phyloP scores from a whole-genome alignment of 2,888 invertebrate genomes.

The Tryphoninae sp. region DNA sequence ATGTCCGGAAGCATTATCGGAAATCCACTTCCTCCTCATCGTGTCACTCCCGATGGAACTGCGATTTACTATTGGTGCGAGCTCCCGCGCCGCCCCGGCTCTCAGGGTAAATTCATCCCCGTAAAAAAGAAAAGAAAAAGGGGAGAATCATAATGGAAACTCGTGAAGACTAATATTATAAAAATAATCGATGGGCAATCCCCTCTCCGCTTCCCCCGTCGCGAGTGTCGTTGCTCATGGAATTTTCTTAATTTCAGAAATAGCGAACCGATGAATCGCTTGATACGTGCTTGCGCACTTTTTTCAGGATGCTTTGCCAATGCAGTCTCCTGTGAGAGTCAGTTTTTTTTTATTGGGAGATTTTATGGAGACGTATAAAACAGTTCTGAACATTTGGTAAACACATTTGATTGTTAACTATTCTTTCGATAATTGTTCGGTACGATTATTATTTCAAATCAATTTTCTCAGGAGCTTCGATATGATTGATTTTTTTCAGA shows the following conservation, averaged over 20 bases:
- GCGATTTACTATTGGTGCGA: slow-evolving; percentile 95
- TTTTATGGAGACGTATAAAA: no score
- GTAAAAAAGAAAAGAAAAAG: slow-evolving; percentile 41
- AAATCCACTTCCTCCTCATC: slow-evolving; percentile 85
- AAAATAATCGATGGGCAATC: slow-evolving; percentile 55
- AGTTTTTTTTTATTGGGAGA: no score
- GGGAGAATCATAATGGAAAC: slow-evolving; percentile 18
- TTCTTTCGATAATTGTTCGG: no score
- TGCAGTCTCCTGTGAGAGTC: no score
- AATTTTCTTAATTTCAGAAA: slow-evolving; percentile 28
- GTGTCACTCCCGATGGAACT: slow-evolving; percentile 91
- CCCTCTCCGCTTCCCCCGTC: slow-evolving; percentile 55
- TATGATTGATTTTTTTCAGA: no score
- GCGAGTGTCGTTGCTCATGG: slow-evolving; percentile 61
- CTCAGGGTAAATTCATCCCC: slow-evolving; percentile 79
- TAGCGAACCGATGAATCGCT: not conserved
- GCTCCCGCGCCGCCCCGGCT: slow-evolving; percentile 83
- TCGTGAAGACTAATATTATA: not conserved
- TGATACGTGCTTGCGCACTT: slow-evolving; percentile 3
- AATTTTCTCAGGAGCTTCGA: no score
- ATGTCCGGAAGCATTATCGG: slow-evolving; percentile 75
- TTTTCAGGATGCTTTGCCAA: not conserved
- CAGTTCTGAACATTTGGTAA: no score
- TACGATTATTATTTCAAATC: no score
- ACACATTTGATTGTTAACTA: no score